Evolutionary conservation across 2,888 invertebrate species (phyloP).

Genomic region (Acronicta psi): DNA sequence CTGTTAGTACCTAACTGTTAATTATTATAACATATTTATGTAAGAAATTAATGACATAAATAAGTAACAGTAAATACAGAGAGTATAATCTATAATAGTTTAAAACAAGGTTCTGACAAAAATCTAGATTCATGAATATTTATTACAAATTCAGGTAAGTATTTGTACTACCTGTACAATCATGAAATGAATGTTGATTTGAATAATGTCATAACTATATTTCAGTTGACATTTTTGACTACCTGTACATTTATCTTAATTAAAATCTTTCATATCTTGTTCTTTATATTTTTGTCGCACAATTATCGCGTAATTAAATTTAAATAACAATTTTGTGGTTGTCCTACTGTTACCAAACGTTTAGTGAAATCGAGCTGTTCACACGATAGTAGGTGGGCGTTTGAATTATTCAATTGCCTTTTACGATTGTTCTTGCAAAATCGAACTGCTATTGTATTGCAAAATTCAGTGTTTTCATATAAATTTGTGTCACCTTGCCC

Average conservation of each 20-base stretch:
- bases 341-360: slow-evolving; percentile 7
- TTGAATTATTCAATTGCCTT: slow-evolving; percentile 42
- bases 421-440: slow-evolving; percentile 42
- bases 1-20: not conserved
- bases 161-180: slow-evolving; percentile 10
- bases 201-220: slow-evolving; percentile 7
- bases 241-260: slow-evolving; percentile 8
- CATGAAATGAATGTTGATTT: slow-evolving; percentile 3
- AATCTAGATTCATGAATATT: no score
- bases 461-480: slow-evolving; percentile 47
- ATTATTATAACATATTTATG: no score
- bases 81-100: no score
- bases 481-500: slow-evolving; percentile 49
- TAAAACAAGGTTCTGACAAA: no score
- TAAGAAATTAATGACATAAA: no score
- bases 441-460: slow-evolving; percentile 21
- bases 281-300: not conserved
- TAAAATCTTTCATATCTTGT: slow-evolving; percentile 3
- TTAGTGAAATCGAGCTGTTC: slow-evolving; percentile 14
- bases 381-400: slow-evolving; percentile 30
- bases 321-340: not conserved
- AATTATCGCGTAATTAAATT: slow-evolving; percentile 9
- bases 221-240: slow-evolving; percentile 2
- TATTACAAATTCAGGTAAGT: no score
- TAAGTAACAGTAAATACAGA: no score